Evolutionary conservation across 2,113 vertebrate genomes (phyloP), one percentile per base, ranked within the genome.

Genomic region (Dermatemys mawii): DNA sequence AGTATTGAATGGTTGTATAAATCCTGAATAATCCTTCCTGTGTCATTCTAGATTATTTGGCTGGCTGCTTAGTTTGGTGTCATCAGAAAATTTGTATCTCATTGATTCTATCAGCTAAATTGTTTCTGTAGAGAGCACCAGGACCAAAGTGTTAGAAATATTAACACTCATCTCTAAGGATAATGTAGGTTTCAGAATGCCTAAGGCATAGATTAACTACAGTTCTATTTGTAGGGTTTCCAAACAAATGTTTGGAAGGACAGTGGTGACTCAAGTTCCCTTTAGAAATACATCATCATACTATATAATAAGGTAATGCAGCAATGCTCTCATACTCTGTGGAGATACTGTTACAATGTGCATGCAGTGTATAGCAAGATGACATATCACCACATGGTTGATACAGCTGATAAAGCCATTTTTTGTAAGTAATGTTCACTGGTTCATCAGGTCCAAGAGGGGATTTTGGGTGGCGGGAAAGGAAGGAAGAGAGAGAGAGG

Each of bases 101-200:
- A 94, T 98, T 95, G 96, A 97, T 98, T 93, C 86, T 92, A 90
- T 96, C 95, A 96, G 90, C 90, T 97, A 94, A 97, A 93, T 92
- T 94, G 86, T 89, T 96, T 90, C 79, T 94, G 35, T 50, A 82
- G 87, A 91, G 88, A 94, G 14, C 86, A 95, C 86, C 75, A 90
- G 91, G 82, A 92, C 89, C 51, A 90, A 88, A 41, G 48, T 81
- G 70, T 93, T 94, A 91, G 60, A 83, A 81, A 16, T 44, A n/a
- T 87, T 83, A 96, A 90, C 79, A 83, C 16, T 88, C 50, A 80
- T 70, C 88, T 79, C 48, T 84, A 46, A 50, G 81, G 29, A 84
- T 2, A 60, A 24, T 17, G 11, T 29, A 78, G 49, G 83, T 88
- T 93, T 89, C n/a, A 75, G 49, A 93, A 92, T 90, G 54, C 67